Evolutionary conservation across 1,140 invertebrate genomes (phyloP).

Genomic region (Aphidius gifuensis): DNA sequence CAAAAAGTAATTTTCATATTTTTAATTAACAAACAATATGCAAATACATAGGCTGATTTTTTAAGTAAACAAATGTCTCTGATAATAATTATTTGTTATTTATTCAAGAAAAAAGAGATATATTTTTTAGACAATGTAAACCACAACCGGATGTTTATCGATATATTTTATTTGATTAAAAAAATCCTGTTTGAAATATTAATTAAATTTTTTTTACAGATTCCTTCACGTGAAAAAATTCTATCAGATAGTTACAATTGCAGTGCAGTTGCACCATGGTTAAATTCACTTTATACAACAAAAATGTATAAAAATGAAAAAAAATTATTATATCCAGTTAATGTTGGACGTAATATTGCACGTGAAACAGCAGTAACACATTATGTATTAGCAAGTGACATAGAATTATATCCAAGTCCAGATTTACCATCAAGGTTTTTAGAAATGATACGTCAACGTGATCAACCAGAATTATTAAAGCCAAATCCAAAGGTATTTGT

Average conservation of each 20-base stretch:
- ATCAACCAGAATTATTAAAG: constrained; percentile 63
- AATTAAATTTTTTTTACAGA: constrained; percentile 51
- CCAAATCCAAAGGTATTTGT: constrained; percentile 76
- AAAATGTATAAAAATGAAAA: constrained; percentile 76
- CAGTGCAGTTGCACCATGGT: constrained; percentile 65
- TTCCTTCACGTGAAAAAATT: constrained; percentile 63
- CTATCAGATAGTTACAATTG: constrained; percentile 65
- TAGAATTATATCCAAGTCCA: constrained; percentile 84
- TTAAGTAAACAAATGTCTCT: not conserved
- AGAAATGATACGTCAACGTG: constrained; percentile 72
- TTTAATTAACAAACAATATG: not conserved
- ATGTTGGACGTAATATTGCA: constrained; percentile 82
- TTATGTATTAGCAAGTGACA: constrained; percentile 82
- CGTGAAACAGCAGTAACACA: constrained; percentile 77
- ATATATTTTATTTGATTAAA: no score
- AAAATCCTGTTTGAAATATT: no score
- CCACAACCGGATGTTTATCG: no score
- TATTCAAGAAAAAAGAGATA: not conserved
- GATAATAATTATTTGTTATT: not conserved
- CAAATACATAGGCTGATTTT: not conserved
- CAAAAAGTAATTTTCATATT: not conserved
- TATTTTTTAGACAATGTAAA: no score
- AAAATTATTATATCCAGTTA: constrained; percentile 81
- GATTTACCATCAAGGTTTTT: constrained; percentile 73
- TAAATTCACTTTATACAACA: constrained; percentile 58